Evolutionary conservation across 2,888 invertebrate genomes (phyloP).

Genomic region (Lasioglossum zephyrum): DNA sequence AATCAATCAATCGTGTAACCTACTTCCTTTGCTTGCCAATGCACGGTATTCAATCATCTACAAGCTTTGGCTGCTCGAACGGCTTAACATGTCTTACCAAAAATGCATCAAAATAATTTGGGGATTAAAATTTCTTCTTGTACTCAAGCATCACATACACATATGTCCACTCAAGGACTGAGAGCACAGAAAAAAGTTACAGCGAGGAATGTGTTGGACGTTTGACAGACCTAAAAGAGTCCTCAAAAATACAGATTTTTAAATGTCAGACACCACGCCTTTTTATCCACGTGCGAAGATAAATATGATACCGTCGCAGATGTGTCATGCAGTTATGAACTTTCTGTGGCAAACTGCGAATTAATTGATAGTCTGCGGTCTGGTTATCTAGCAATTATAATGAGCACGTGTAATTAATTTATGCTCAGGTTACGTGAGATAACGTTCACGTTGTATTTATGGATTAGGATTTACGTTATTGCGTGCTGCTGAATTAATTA

Average conservation of each 20-base stretch:
- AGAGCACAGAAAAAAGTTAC: background rate
- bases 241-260: background rate
- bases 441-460: slow-evolving; percentile 48
- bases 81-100: background rate
- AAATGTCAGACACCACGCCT: background rate
- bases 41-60: background rate
- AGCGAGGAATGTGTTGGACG: background rate
- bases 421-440: slow-evolving; percentile 41
- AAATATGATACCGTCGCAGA: background rate
- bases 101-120: background rate
- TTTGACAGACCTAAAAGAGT: background rate
- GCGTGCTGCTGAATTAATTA: slow-evolving; percentile 38
- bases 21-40: slow-evolving; percentile 8
- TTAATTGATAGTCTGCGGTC: slow-evolving; percentile 31
- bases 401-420: slow-evolving; percentile 45
- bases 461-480: slow-evolving; percentile 51
- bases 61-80: background rate
- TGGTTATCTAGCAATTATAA: slow-evolving; percentile 42
- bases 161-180: too few species aligned
- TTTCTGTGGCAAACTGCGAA: background rate
- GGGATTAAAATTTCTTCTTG: background rate
- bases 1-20: slow-evolving; percentile 10
- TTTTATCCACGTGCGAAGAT: background rate
- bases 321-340: background rate
- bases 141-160: too few species aligned